Evolutionary conservation across 2,888 invertebrate genomes (phyloP).

Genomic region (Trilocha varians): DNA sequence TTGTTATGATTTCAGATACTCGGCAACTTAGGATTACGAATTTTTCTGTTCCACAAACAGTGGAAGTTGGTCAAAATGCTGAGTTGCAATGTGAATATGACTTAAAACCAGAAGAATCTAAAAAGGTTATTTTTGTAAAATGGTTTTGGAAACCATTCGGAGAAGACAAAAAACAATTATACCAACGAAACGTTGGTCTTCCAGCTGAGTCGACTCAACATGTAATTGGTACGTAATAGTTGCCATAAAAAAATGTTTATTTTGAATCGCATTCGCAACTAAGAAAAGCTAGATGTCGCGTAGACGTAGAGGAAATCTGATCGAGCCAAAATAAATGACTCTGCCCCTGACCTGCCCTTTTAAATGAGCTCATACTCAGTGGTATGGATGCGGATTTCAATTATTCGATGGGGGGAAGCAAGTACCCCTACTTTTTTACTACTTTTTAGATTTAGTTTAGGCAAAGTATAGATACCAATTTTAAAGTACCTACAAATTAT

Average conservation of each 20-base stretch:
- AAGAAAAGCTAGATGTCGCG: no score
- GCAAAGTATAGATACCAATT: no score
- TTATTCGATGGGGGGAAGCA: background rate
- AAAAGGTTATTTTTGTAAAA: slow-evolving; percentile 34
- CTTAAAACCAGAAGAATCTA: slow-evolving; percentile 20
- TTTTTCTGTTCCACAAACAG: slow-evolving; percentile 40
- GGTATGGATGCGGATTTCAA: background rate
- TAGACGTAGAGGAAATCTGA: no score
- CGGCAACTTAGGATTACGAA: slow-evolving; percentile 44
- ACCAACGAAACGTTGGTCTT: slow-evolving; percentile 36
- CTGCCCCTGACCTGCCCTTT: no score
- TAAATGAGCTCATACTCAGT: no score
- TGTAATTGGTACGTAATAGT: slow-evolving; percentile 29
- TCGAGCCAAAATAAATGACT: no score
- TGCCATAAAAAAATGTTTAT: no score
- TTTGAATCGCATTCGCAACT: no score
- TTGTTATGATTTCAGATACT: slow-evolving; percentile 33
- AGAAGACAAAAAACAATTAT: slow-evolving; percentile 31
- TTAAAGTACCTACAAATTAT: no score
- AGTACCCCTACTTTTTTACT: background rate
- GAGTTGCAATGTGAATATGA: slow-evolving; percentile 38
- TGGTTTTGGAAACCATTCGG: slow-evolving; percentile 51
- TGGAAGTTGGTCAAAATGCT: slow-evolving; percentile 32
- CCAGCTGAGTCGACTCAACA: slow-evolving; percentile 20
- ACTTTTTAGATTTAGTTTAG: background rate